Percentiles rank a stretch among this genome's conserved stretches.
phyloP scores from a whole-genome alignment of 2,797 vertebrate species.

The Salmo trutta region DNA sequence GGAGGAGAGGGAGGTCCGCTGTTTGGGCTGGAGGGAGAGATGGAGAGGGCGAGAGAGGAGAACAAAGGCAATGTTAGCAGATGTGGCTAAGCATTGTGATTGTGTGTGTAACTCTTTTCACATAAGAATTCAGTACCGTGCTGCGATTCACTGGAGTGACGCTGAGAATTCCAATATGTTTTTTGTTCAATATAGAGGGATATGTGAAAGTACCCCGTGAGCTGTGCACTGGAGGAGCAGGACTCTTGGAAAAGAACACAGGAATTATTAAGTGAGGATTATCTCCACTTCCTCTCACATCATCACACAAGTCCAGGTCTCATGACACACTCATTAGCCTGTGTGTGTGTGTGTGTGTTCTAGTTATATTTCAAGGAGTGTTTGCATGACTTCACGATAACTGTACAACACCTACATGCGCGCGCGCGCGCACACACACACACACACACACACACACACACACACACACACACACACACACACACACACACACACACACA shows the following conservation, averaged over 20 bases:
- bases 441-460: neutral
- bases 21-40: constrained; percentile 83
- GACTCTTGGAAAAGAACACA: constrained; percentile 46
- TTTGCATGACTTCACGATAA: constrained; percentile 4
- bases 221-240: constrained; percentile 8
- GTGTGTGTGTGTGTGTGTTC: neutral
- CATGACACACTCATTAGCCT: neutral
- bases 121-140: too few relatives aligned
- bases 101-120: too few relatives aligned
- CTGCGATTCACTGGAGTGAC: too few relatives aligned
- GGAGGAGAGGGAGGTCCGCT: constrained; percentile 92
- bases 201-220: neutral
- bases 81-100: too few relatives aligned
- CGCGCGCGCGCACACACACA: neutral
- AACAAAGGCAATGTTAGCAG: neutral
- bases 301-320: constrained; percentile 45
- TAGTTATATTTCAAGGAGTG: neutral
- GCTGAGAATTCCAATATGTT: neutral
- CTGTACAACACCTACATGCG: neutral
- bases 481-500: too few relatives aligned
- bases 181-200: neutral
- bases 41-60: neutral
- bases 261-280: constrained; percentile 54
- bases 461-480: too few relatives aligned
- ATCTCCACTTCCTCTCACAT: constrained; percentile 52